A percentile compares a stretch with the other conserved stretches of the same genome.
Evolutionary conservation across 92 coral and sea anemone genomes (phyloP).

Genomic region (Porites lobata): DNA sequence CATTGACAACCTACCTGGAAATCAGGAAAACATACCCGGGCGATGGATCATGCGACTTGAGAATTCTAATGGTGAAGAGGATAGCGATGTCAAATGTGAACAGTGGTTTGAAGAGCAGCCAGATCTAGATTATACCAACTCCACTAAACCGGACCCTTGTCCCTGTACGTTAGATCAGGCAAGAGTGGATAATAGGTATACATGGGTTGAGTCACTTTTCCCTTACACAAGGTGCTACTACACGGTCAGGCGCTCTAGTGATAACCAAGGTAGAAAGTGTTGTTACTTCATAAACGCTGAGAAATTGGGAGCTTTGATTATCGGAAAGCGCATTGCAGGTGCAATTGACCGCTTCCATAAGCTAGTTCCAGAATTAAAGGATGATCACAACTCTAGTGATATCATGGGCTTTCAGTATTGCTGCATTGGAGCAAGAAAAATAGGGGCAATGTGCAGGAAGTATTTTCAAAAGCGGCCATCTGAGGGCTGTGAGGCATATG

Average conservation of each 20-base stretch:
- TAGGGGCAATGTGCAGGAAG: conserved; percentile 13
- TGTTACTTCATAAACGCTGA: conserved; percentile 32
- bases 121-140: too few species aligned
- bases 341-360: conserved; percentile 12
- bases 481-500: conserved; percentile 45
- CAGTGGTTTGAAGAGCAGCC: neutral
- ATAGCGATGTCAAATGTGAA: neutral
- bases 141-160: conserved; percentile 1
- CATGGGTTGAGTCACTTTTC: conserved; percentile 11
- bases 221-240: conserved; percentile 25
- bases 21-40: conserved; percentile 18
- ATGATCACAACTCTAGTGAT: conserved; percentile 20
- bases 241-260: neutral
- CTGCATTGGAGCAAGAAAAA: conserved; percentile 21
- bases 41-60: conserved; percentile 28
- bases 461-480: conserved; percentile 55
- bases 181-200: conserved; percentile 18
- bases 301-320: conserved; percentile 17
- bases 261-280: conserved; percentile 18
- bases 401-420: conserved; percentile 36
- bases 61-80: conserved; percentile 17
- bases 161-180: conserved; percentile 39
- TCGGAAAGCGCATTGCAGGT: conserved; percentile 35
- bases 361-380: neutral
- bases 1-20: conserved; percentile 17